A percentile compares a stretch with the other conserved stretches of the same genome.
Evolutionary conservation across 2,797 vertebrate species (phyloP).

Genomic region (Agapornis canus): DNA sequence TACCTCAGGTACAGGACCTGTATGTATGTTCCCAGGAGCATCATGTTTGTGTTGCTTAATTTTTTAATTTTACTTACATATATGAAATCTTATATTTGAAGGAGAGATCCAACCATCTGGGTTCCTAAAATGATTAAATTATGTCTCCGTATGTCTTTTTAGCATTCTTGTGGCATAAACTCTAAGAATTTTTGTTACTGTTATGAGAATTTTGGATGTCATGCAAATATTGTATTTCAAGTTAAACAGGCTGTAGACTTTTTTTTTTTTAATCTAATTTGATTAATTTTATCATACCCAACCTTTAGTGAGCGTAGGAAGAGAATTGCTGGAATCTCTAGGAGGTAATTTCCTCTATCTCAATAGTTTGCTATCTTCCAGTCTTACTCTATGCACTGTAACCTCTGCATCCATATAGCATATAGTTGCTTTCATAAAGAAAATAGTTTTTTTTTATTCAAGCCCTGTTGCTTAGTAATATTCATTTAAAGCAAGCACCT

Average conservation of each 20-base stretch:
- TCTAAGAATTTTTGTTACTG: neutral
- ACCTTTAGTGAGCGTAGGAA: neutral
- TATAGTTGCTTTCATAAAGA: neutral
- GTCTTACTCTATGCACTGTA: neutral
- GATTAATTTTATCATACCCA: neutral
- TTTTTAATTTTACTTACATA: neutral
- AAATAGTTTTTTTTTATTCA: neutral
- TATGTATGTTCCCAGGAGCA: neutral
- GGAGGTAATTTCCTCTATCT: neutral
- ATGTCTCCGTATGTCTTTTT: neutral
- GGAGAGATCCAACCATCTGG: neutral
- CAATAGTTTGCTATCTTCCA: neutral
- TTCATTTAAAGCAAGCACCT: neutral
- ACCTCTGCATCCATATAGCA: neutral
- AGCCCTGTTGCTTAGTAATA: neutral
- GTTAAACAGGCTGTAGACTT: neutral
- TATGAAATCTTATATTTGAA: neutral
- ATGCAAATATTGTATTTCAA: neutral
- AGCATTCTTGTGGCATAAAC: neutral
- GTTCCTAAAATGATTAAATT: neutral
- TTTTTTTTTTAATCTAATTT: neutral
- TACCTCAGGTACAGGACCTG: neutral
- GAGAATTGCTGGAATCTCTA: neutral
- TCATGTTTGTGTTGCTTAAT: neutral
- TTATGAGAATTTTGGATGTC: neutral